These are phyloP conservation scores for Sebastes matsubarae DNA, from an alignment of 2,797 vertebrate genomes.

Conservation along the genomic window DNA sequence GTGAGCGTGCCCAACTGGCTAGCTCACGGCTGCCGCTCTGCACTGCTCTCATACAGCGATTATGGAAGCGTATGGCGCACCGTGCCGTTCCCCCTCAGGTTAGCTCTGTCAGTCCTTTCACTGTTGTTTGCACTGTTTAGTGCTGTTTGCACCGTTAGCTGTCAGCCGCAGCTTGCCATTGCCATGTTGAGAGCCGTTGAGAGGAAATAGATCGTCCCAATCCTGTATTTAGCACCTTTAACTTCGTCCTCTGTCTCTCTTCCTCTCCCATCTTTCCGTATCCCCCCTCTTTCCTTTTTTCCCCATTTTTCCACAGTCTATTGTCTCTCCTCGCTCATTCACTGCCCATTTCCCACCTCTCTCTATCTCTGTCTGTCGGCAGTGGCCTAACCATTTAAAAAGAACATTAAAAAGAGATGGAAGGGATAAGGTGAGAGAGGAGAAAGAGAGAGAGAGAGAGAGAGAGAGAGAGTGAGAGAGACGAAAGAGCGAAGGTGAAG, in stretches of 20 bases:
- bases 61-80: too few species aligned
- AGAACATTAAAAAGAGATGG: slow-evolving; percentile 59
- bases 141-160: too few species aligned
- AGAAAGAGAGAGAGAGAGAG: neutral
- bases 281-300: neutral
- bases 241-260: neutral
- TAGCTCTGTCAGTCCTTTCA: fast-evolving
- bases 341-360: slow-evolving; percentile 21
- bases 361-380: slow-evolving; percentile 33
- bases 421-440: slow-evolving; percentile 14
- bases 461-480: slow-evolving; percentile 10
- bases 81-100: too few species aligned
- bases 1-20: too few species aligned
- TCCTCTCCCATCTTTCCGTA: neutral
- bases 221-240: neutral
- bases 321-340: slow-evolving; percentile 26
- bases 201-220: neutral
- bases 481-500: slow-evolving; percentile 37
- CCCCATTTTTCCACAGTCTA: slow-evolving; percentile 1
- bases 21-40: fast-evolving
- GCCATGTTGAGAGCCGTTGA: too few species aligned
- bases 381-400: slow-evolving; percentile 44
- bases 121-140: too few species aligned
- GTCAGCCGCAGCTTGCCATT: too few species aligned
- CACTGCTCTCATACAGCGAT: too few species aligned